A percentile compares a stretch with the other conserved stretches of the same genome.
Conservation (phyloP, 2,797 vertebrate species). For the Oophaga sylvatica region DNA sequence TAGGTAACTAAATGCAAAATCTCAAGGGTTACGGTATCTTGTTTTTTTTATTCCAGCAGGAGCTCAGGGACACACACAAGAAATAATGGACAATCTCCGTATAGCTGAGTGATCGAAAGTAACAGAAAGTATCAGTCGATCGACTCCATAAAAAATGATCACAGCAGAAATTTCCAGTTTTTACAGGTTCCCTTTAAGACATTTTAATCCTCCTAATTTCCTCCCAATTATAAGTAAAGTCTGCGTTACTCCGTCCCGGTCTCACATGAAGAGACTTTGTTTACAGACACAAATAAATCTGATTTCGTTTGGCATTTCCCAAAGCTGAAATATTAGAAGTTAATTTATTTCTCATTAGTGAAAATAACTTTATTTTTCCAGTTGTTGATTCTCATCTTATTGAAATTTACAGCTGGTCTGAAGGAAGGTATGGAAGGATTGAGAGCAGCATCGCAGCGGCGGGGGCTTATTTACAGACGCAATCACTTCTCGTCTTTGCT, state of each 20-base stretch:
- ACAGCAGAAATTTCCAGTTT: not conserved
- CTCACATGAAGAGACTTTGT: constrained; percentile 11
- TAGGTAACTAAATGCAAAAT: too few relatives aligned
- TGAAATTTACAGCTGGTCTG: constrained; percentile 5
- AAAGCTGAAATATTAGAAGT: constrained; percentile 39
- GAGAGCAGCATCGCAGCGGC: not conserved
- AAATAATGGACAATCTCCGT: not conserved
- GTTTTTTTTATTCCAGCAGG: too few relatives aligned
- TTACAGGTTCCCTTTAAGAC: not conserved
- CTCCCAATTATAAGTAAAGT: not conserved
- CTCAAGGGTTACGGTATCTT: too few relatives aligned
- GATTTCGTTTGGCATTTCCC: constrained; percentile 32
- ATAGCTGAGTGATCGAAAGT: too few relatives aligned
- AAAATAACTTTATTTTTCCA: constrained; percentile 42
- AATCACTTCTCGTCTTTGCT: constrained; percentile 23
- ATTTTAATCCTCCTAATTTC: not conserved
- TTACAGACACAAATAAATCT: constrained; percentile 5
- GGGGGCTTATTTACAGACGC: constrained; percentile 3
- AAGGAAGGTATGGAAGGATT: not conserved
- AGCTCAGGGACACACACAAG: too few relatives aligned
- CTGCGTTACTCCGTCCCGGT: not conserved
- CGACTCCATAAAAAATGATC: not conserved
- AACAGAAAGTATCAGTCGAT: not conserved
- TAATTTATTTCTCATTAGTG: constrained; percentile 52
- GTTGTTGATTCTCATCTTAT: constrained; percentile 17